Conservation (phyloP, 2,113 vertebrate species). For the Lanius collurio region DNA sequence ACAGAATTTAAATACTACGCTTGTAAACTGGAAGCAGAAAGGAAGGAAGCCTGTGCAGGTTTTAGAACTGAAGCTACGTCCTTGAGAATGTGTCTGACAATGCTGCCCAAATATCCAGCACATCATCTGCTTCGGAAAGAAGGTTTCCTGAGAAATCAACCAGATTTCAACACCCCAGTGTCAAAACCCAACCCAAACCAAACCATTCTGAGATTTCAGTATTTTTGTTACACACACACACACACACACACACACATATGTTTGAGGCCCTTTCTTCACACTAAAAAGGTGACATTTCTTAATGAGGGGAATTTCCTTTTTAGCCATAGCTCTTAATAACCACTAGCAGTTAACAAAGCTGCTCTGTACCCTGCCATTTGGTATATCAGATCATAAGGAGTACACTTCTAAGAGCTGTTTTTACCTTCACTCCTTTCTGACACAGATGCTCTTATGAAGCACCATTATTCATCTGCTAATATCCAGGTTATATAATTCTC, state of each 20-base stretch:
- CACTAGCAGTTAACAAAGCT: not conserved
- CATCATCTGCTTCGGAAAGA: not conserved
- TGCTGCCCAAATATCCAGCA: not conserved
- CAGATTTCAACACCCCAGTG: not conserved
- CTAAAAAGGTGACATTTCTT: not conserved
- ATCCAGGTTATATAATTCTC: not conserved
- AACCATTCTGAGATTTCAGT: not conserved
- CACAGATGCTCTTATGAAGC: not conserved
- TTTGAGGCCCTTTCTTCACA: not conserved
- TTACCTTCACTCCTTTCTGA: not conserved
- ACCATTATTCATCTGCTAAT: not conserved
- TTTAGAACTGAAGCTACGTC: not conserved
- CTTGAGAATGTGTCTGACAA: not conserved
- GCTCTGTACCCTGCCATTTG: not conserved
- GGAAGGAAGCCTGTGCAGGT: not conserved
- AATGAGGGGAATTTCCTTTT: rapidly evolving
- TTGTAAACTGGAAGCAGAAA: not conserved
- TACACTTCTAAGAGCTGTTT: not conserved
- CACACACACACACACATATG: rapidly evolving
- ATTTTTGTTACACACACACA: not conserved
- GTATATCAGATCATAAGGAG: not conserved
- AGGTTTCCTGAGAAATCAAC: not conserved
- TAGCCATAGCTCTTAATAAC: not conserved
- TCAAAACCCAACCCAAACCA: not conserved
- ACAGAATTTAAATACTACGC: not conserved